Evolutionary conservation across 1,140 invertebrate genomes (phyloP), one percentile per base, ranked within the genome.

Genomic region (Drosophila azteca): DNA sequence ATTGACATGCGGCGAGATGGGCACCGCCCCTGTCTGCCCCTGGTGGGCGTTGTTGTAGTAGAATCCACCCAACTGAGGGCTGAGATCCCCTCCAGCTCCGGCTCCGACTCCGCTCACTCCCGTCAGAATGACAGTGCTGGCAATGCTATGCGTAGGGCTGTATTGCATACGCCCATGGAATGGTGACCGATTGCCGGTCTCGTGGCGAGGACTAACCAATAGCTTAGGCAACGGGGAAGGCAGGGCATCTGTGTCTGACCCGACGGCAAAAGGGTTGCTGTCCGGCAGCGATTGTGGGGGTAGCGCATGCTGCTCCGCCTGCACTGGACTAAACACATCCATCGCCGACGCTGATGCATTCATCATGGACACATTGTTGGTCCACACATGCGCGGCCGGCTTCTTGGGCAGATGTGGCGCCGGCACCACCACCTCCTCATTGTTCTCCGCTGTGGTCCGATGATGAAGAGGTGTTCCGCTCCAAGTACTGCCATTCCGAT

Each of bases 1-100:
- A 64, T 92, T 92, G 6, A 92, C 91, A 67, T 92, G 91, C 17
- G 91, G 91, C 31, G 91, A 92, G 49, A 92, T 90, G 26, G 91
- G 91, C 67, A 92, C 83, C 39, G 75, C 83, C 17, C 71, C 67
- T 6, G 72, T 4, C 5, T 67, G 69, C 0, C 60, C 67, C 4
- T 71, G 82, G 41, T 89, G 64, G 35, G 81, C 59, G 43, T 43
- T 83, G 46, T 88, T 88, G 48, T 46, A 87, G 35, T 87, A 87
- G 22, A 87, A 87, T 17, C 71, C 79, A 2, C 83, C 84, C 29
- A 77, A 45, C 31, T 85, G 83, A 6, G 85, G 70, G 65, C 90
- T 90, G 3, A 87, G 44, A 48, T 79, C 84, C 5, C 75, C 82
- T 8, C 62, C 44, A 6, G 51, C 35, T 9, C 52, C 44, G 0